Base-by-base conservation (phyloP, 2,797 vertebrate species). In the Myioborus miniatus region DNA sequence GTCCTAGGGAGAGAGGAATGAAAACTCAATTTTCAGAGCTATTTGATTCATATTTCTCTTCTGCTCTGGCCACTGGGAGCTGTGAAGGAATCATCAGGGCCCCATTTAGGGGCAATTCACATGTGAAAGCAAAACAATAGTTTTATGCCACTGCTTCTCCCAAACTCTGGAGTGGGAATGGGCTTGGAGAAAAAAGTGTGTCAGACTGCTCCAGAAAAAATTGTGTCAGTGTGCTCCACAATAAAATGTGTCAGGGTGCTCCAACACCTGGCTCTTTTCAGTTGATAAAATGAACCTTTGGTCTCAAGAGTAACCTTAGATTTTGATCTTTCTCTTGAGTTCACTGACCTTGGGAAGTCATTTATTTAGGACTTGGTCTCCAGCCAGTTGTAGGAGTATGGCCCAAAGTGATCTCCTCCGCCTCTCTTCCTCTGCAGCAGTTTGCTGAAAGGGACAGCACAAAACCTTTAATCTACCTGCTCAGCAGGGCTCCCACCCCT, bases 11-110 rank as follows among this genome's bases (percentile, higher is more conserved):
- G 58, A 81, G 80, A 71, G 39, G 58, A 85, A 79, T 29, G 44
- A 88, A 78, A 93, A n/a, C 22, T 81, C 43, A 68, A 3, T 90
- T 95, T 83, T 72, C 79, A 78, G 84, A 56, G 58, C 46, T 69
- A 43, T 85, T 78, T 36, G 62, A 76, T n/a, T 55, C 15, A 7
- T 65, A 64, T 69, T 92, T 83, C 20, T 71, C 39, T 64, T 63
- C 36, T 74, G 19, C 21, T 89, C 50, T 83, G 26, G 58, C 50
- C 83, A 58, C 16, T 0, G 0, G 59, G 58, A 90, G 20, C n/a
- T 76, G 34, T 47, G 76, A 87, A 85, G 53, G 39, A 79, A 58
- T n/a, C 67, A 63, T 27, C 44, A 62, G 71, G 56, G 56, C 36
- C 49, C 16, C 43, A 30, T 71, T 76, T 68, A 80, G 37, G 36